These are phyloP conservation scores for Epiblema foenella DNA, from an alignment of 2,888 invertebrate genomes.

Conservation along the genomic window DNA sequence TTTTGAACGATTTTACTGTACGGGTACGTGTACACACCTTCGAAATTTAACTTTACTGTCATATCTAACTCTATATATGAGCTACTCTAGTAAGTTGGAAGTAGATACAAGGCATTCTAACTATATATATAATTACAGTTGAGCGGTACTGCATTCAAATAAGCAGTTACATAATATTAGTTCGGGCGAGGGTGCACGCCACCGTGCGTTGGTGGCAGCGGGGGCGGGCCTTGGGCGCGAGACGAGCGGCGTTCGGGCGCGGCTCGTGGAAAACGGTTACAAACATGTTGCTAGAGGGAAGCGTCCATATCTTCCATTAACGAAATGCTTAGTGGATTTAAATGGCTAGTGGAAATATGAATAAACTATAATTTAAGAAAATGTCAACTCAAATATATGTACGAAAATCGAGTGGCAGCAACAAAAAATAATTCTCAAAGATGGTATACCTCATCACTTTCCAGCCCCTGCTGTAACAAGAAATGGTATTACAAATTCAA, in stretches of 20 bases:
- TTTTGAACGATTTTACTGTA: conserved; percentile 3
- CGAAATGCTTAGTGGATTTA: conserved; percentile 77
- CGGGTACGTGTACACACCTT: conserved; percentile 5
- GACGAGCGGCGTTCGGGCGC: background rate
- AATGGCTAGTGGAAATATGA: conserved; percentile 81
- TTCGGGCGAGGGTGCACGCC: background rate
- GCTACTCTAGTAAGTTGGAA: conserved; percentile 39
- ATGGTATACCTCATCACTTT: conserved; percentile 94
- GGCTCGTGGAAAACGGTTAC: conserved; percentile 64
- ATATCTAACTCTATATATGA: conserved; percentile 34
- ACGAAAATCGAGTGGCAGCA: conserved; percentile 83
- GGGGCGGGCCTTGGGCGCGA: background rate
- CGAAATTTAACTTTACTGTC: conserved; percentile 11
- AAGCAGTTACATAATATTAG: conserved; percentile 9
- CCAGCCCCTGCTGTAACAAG: conserved; percentile 95
- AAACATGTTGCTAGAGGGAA: conserved; percentile 76
- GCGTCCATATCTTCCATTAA: conserved; percentile 83
- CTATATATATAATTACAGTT: conserved; percentile 27
- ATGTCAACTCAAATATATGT: conserved; percentile 77
- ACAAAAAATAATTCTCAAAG: conserved; percentile 84
- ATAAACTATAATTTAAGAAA: conserved; percentile 58
- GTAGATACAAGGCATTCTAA: conserved; percentile 34
- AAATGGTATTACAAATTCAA: conserved; percentile 84
- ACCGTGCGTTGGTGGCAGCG: background rate
- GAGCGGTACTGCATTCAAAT: conserved; percentile 31